phyloP scores from a whole-genome alignment of 2,888 invertebrate genomes.

The Bombyx huttoni region DNA sequence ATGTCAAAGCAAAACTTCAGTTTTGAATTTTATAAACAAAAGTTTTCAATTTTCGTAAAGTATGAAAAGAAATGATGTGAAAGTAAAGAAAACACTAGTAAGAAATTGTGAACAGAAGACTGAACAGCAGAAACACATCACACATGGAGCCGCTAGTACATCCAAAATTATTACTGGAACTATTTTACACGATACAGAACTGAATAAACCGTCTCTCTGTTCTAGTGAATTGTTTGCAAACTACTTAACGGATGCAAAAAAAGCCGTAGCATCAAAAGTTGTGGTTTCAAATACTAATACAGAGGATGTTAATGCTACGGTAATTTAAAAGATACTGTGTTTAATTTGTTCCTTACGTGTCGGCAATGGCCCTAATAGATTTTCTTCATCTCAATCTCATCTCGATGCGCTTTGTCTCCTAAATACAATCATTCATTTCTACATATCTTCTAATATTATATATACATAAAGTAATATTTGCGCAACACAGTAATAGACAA shows the following conservation, averaged over 20 bases:
- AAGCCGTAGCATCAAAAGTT: conserved; percentile 18
- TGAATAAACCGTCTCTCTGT: conserved; percentile 43
- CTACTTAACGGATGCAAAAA: conserved; percentile 40
- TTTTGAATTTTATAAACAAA: not conserved
- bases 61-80: conserved; percentile 26
- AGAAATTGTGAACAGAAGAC: conserved; percentile 43
- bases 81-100: conserved; percentile 53
- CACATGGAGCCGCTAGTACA: conserved; percentile 27
- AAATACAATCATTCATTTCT: no score
- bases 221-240: conserved; percentile 49
- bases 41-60: not conserved
- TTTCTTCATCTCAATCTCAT: no score
- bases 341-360: not conserved
- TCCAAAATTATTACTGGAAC: conserved; percentile 10
- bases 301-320: conserved; percentile 31
- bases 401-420: no score
- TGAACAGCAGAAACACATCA: conserved; percentile 20
- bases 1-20: no score
- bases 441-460: no score
- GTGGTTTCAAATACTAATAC: conserved; percentile 29
- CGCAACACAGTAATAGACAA: no score
- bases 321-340: conserved; percentile 14
- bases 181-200: conserved; percentile 25
- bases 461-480: no score
- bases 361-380: no score